These are phyloP conservation scores for Rotaria socialis DNA, from an alignment of 2,888 invertebrate genomes.

Conservation along the genomic window DNA sequence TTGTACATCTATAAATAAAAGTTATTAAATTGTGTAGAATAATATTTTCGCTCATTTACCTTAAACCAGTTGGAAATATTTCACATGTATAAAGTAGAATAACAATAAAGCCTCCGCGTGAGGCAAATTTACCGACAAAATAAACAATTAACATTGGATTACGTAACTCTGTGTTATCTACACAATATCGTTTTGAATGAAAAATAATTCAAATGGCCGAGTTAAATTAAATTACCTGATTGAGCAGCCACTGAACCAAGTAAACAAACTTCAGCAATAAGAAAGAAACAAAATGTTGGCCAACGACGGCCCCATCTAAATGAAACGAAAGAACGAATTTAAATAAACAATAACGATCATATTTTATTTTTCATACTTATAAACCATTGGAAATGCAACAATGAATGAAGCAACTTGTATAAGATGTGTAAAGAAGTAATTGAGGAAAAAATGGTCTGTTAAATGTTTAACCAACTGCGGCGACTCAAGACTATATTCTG, in stretches of 20 bases:
- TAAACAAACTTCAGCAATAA: slow-evolving; percentile 46
- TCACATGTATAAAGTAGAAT: slow-evolving; percentile 45
- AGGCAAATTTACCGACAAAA: slow-evolving; percentile 42
- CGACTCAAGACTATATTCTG: slow-evolving; percentile 27
- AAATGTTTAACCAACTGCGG: neutral
- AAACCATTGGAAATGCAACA: slow-evolving; percentile 24
- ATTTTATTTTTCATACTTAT: neutral
- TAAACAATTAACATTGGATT: slow-evolving; percentile 38
- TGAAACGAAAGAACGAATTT: too few species aligned
- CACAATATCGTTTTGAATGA: neutral
- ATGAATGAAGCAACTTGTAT: slow-evolving; percentile 24
- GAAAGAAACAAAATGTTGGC: slow-evolving; percentile 45
- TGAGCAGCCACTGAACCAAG: slow-evolving; percentile 36
- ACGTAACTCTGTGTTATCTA: neutral
- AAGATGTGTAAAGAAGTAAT: slow-evolving; percentile 13
- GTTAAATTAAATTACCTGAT: neutral
- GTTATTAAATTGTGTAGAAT: neutral
- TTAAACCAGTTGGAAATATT: slow-evolving; percentile 46
- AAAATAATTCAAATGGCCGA: neutral
- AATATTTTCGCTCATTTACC: neutral
- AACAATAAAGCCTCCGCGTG: slow-evolving; percentile 38
- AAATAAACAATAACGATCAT: too few species aligned
- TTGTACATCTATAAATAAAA: slow-evolving; percentile 35
- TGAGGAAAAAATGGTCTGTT: neutral
- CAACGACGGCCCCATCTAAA: slow-evolving; percentile 44